A percentile compares a stretch with the other conserved stretches of the same genome.
Conservation (phyloP, 2,888 invertebrate genomes). For the Heliconius ismenius region DNA sequence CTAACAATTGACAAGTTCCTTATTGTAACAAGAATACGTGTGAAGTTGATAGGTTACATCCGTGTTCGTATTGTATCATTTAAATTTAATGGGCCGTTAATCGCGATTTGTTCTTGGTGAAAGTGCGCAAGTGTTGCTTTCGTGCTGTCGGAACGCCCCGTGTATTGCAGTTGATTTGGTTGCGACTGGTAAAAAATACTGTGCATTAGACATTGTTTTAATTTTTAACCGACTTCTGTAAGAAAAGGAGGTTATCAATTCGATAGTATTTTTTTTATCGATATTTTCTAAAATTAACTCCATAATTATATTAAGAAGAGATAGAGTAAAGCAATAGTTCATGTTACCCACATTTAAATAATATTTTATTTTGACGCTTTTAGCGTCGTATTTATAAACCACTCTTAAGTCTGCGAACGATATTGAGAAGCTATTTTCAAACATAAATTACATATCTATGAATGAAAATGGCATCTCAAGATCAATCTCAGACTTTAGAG, state of each 20-base stretch:
- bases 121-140: constrained; percentile 44
- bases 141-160: constrained; percentile 43
- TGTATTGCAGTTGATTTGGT: constrained; percentile 48
- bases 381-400: neutral
- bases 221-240: neutral
- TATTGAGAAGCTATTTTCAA: too few species aligned
- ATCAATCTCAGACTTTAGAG: too few species aligned
- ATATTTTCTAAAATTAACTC: too few species aligned
- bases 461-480: too few species aligned
- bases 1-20: neutral
- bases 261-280: too few species aligned
- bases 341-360: neutral
- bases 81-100: constrained; percentile 40
- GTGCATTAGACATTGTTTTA: neutral
- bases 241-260: too few species aligned
- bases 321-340: neutral
- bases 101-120: constrained; percentile 43
- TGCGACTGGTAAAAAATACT: constrained; percentile 41
- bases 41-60: constrained; percentile 34
- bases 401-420: too few species aligned
- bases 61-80: constrained; percentile 35
- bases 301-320: too few species aligned
- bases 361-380: neutral
- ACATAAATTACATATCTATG: too few species aligned
- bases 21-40: constrained; percentile 8